Base-by-base conservation (phyloP, 2,113 vertebrate genomes). In the Ardeotis arabs region DNA sequence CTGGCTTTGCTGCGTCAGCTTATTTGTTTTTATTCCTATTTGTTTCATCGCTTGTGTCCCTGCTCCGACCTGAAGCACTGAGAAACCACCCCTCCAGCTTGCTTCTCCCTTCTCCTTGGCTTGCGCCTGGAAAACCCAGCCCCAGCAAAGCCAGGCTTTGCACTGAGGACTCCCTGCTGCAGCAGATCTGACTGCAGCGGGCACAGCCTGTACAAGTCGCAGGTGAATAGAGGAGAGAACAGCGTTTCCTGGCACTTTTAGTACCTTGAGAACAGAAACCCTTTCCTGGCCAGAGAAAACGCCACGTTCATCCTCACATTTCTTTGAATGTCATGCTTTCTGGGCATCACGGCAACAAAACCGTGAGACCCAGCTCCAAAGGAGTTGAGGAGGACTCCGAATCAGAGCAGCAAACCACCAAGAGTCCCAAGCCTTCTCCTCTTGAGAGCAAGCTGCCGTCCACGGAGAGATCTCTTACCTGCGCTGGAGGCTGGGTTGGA, bases 111-210 rank as follows among this genome's bases (percentile, higher is more conserved):
- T 47, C n/a, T 31, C 72, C 67, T 50, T 28, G 5, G 12, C 2
- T 10, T 14, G 7, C 12, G 25, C 27, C 47, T 22, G 37, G 39
- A 44, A 33, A 52, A 66, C 1, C 44, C 44, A 49, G 39, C 60
- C 55, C 62, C 49, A 9, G 2, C 31, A 18, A 52, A 44, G 33
- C 33, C 58, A 12, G 31, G 1, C 49, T 44, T 12, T 22, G 22
- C 18, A 4, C 35, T 3, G 10, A 13, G 27, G 41, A 2, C 35
- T 16, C 53, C 17, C 53, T 5, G 64, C 63, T 37, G 2, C 2
- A 23, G 24, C 4, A 2, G 1, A 3, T 10, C 47, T 12, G 39
- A 10, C 37, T 5, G 1, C 1, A 12, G 37, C 35, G 9, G 16
- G 39, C n/a, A 3, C 41, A 33, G 56, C 18, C 35, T 8, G 31